Evolutionary conservation across 2,888 invertebrate species (phyloP).

Genomic region (Reticulitermes lucifugus): DNA sequence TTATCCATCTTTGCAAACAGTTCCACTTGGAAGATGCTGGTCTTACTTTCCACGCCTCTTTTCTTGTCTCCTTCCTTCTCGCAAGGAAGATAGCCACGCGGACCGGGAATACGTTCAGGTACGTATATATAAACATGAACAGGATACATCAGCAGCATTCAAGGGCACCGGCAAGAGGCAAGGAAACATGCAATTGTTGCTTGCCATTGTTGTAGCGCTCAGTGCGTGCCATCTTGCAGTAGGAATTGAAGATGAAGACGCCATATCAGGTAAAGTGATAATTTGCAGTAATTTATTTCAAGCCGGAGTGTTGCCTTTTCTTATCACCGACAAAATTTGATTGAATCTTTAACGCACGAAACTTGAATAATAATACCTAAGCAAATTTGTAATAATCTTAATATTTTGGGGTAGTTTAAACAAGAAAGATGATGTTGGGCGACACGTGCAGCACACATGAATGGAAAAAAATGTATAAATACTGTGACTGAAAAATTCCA

Average conservation of each 20-base stretch:
- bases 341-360: too few species aligned
- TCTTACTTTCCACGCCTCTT: not conserved
- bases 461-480: too few species aligned
- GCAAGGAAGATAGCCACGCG: not conserved
- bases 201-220: not conserved
- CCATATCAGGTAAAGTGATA: not conserved
- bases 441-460: too few species aligned
- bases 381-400: too few species aligned
- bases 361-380: too few species aligned
- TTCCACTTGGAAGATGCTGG: not conserved
- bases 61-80: not conserved
- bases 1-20: not conserved
- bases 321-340: too few species aligned
- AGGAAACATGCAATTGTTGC: not conserved
- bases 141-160: not conserved
- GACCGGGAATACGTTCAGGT: not conserved
- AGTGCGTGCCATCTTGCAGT: not conserved
- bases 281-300: too few species aligned
- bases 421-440: too few species aligned
- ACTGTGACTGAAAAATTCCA: too few species aligned
- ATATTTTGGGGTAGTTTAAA: too few species aligned
- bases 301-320: too few species aligned
- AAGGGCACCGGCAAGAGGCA: not conserved
- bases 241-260: constrained; percentile 2
- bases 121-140: not conserved